These are phyloP conservation scores for Lucilia cuprina DNA, from an alignment of 1,140 invertebrate species.

Conservation along the genomic window DNA sequence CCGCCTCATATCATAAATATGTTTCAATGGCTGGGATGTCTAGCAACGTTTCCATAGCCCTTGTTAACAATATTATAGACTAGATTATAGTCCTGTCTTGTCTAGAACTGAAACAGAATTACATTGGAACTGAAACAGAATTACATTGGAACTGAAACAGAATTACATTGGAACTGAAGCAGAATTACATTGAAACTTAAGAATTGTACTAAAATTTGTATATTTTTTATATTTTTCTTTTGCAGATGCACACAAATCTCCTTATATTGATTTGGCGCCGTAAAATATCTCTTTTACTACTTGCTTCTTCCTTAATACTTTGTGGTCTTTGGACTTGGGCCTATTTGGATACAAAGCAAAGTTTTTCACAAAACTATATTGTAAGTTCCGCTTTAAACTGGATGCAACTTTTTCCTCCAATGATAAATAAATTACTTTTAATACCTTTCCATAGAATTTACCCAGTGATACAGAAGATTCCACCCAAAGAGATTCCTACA, in stretches of 20 bases:
- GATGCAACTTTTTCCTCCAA: neutral
- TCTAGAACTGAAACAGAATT: too few species aligned
- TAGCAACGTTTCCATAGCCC: too few species aligned
- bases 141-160: too few species aligned
- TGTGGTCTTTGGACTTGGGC: constrained; percentile 59
- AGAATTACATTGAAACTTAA: too few species aligned
- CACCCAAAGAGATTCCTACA: neutral
- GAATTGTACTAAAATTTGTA: too few species aligned
- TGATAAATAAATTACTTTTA: neutral
- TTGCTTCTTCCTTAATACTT: constrained; percentile 49
- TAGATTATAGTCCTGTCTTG: too few species aligned
- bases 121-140: too few species aligned
- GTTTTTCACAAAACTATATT: constrained; percentile 1
- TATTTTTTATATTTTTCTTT: neutral
- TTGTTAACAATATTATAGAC: too few species aligned
- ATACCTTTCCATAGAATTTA: neutral
- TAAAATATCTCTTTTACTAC: constrained; percentile 55
- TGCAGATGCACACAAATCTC: constrained; percentile 59
- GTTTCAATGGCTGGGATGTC: too few species aligned
- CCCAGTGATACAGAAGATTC: neutral
- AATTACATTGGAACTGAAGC: too few species aligned
- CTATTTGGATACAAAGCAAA: constrained; percentile 47
- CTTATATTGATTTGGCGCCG: constrained; percentile 59
- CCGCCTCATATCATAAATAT: too few species aligned
- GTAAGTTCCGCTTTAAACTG: neutral